phyloP scores from a whole-genome alignment of 2,888 invertebrate species.

The Imbricaverruca yamaguchii region DNA sequence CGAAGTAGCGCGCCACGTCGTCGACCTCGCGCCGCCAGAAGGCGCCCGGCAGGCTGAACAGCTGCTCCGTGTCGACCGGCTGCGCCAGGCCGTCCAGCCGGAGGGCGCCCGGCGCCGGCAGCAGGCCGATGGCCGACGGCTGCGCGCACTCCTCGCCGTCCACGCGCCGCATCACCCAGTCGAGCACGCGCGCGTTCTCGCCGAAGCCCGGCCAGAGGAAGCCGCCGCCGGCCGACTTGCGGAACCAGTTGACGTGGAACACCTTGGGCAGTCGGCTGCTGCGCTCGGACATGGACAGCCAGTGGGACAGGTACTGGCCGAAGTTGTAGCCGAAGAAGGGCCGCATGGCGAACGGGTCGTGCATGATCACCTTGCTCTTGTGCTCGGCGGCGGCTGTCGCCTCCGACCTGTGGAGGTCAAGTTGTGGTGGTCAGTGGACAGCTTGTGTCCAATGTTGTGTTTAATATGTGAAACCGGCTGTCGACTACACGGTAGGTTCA shows the following conservation, averaged over 20 bases:
- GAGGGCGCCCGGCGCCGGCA: slow-evolving; percentile 52
- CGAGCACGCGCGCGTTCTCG: slow-evolving; percentile 90
- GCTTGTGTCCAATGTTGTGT: too few relatives aligned
- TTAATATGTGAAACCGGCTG: too few relatives aligned
- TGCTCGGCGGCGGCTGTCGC: slow-evolving; percentile 96
- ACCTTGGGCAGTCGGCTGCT: slow-evolving; percentile 69
- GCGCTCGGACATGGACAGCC: slow-evolving; percentile 25
- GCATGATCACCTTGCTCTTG: slow-evolving; percentile 83
- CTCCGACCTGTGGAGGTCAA: slow-evolving; percentile 76
- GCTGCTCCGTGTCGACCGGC: slow-evolving; percentile 64
- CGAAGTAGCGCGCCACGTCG: slow-evolving; percentile 78
- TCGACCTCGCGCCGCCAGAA: slow-evolving; percentile 81
- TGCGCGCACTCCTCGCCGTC: slow-evolving; percentile 59
- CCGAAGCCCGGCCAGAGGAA: slow-evolving; percentile 99
- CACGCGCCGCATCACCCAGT: slow-evolving; percentile 86
- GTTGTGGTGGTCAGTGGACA: too few relatives aligned
- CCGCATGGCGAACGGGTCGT: slow-evolving; percentile 98
- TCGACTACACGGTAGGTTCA: too few relatives aligned
- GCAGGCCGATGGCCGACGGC: slow-evolving; percentile 62
- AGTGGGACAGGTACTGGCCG: slow-evolving; percentile 68
- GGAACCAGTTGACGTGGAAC: slow-evolving; percentile 99
- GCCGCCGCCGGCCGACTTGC: slow-evolving; percentile 66
- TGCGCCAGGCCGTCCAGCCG: slow-evolving; percentile 62
- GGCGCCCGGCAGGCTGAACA: slow-evolving; percentile 78
- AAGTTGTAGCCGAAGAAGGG: slow-evolving; percentile 99